Percentiles rank a stretch among this genome's conserved stretches.
These are phyloP conservation scores for Xiphorhynchus erythropygius DNA, from an alignment of 2,797 vertebrate genomes.

Conservation along the genomic window DNA sequence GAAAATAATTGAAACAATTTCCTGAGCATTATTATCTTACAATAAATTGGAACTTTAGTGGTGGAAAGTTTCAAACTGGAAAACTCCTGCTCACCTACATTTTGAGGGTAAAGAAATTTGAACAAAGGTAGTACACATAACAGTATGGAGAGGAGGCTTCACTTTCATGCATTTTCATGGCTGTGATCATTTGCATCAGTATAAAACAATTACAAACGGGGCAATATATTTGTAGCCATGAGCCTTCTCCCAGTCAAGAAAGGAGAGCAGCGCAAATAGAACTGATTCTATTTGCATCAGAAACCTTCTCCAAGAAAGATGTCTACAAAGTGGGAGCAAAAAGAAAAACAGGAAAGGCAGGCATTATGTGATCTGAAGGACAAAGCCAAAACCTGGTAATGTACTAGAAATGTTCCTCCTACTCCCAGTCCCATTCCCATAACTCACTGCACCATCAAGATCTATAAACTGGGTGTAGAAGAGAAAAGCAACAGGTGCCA, in stretches of 20 bases:
- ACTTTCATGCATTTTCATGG: neutral
- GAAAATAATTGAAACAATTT: neutral
- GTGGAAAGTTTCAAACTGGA: neutral
- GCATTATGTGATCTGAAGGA: neutral
- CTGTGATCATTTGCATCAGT: neutral
- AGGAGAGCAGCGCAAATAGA: neutral
- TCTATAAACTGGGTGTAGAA: neutral
- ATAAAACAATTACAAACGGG: neutral
- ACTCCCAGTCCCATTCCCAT: neutral
- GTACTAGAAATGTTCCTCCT: neutral
- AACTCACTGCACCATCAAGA: neutral
- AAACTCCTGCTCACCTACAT: neutral
- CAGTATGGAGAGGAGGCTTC: neutral
- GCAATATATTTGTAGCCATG: neutral
- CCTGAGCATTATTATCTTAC: neutral
- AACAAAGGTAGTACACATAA: neutral
- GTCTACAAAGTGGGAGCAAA: neutral
- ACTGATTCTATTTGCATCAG: neutral
- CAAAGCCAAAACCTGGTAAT: neutral
- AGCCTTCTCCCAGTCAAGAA: neutral
- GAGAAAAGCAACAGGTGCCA: neutral
- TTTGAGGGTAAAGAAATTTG: neutral
- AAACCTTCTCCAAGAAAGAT: neutral
- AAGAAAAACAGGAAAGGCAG: neutral
- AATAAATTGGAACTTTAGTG: neutral